These are phyloP conservation scores for Eumerus sabulonum DNA, from an alignment of 2,888 invertebrate species.

Conservation along the genomic window DNA sequence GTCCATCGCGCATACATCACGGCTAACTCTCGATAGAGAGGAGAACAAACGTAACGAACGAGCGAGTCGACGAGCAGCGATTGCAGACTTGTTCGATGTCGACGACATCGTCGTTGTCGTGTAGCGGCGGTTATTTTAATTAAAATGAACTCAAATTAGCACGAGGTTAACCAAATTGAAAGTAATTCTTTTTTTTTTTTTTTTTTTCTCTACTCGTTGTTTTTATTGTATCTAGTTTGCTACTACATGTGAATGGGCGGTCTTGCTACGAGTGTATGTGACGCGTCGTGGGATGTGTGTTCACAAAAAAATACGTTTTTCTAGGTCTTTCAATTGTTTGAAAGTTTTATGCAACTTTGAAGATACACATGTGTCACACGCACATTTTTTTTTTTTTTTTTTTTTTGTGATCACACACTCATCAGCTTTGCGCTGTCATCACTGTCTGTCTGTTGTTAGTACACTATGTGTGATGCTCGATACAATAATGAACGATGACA, in stretches of 20 bases:
- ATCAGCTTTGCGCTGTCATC: not conserved
- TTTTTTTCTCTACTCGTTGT: too few species aligned
- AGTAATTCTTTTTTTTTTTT: conserved; percentile 71
- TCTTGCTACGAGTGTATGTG: conserved; percentile 5
- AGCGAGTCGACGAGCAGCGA: too few species aligned
- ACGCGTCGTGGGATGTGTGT: not conserved
- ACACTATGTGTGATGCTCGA: too few species aligned
- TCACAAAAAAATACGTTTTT: conserved; percentile 25
- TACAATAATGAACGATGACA: too few species aligned
- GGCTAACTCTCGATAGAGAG: too few species aligned
- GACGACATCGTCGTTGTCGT: conserved; percentile 21
- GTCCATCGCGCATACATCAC: too few species aligned
- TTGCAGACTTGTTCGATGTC: conserved; percentile 35
- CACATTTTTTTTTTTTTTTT: conserved; percentile 20
- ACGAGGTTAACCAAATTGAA: conserved; percentile 78
- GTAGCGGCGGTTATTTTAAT: conserved; percentile 73
- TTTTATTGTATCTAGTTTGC: conserved; percentile 36
- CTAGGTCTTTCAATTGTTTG: conserved; percentile 68
- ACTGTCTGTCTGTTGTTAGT: too few species aligned
- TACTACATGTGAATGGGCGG: conserved; percentile 13
- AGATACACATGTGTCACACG: conserved; percentile 61
- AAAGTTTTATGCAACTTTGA: conserved; percentile 66
- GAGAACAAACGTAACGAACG: too few species aligned
- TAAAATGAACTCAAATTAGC: conserved; percentile 78
- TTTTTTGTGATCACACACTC: too few species aligned